Percentiles rank a stretch among this genome's conserved stretches.
Evolutionary conservation across 2,797 vertebrate genomes (phyloP).

Genomic region (Thunnus albacares): DNA sequence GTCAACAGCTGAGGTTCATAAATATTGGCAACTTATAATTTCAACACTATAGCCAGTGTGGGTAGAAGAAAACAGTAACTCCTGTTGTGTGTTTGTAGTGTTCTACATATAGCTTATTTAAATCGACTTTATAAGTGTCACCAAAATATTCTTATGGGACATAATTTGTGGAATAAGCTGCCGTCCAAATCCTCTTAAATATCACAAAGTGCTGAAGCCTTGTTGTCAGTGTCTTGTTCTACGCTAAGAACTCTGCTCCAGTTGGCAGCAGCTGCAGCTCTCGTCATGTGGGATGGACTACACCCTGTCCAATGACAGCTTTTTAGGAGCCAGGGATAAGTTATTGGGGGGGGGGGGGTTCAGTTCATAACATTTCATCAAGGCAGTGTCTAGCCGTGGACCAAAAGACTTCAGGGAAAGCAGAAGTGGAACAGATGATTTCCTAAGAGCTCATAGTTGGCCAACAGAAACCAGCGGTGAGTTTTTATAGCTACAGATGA

Average conservation of each 20-base stretch:
- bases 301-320: constrained; percentile 51
- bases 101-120: too few species aligned
- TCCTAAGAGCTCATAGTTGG: constrained; percentile 37
- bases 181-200: not conserved
- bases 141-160: not conserved
- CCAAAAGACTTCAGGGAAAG: constrained; percentile 30
- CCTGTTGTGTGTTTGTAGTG: too few species aligned
- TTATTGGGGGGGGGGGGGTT: not conserved
- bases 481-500: constrained; percentile 24
- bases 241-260: constrained; percentile 44
- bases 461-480: constrained; percentile 59
- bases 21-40: not conserved
- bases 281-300: constrained; percentile 66
- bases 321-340: constrained; percentile 12
- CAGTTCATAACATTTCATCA: constrained; percentile 37
- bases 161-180: not conserved
- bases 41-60: not conserved
- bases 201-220: not conserved
- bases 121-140: too few species aligned
- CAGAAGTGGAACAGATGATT: constrained; percentile 40
- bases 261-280: constrained; percentile 44
- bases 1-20: not conserved
- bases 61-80: not conserved
- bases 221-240: constrained; percentile 14
- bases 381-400: constrained; percentile 21